Evolutionary conservation across 1,140 invertebrate genomes (phyloP).

Genomic region (Philopotamus ludificatus): DNA sequence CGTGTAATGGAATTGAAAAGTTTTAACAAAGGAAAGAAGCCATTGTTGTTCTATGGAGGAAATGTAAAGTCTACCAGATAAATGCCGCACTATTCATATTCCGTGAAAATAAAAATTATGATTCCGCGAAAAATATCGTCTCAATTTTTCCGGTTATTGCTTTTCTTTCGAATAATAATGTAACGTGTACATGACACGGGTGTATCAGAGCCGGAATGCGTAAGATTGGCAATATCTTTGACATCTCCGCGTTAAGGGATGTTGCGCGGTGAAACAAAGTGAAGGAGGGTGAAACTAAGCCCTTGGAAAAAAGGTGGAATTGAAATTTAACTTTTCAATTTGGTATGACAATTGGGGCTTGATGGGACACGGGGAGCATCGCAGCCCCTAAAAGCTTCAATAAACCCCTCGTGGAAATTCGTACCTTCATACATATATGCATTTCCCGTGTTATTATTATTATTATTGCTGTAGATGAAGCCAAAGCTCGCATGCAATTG

Average conservation of each 20-base stretch:
- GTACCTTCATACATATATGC: not conserved
- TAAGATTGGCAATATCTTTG: slow-evolving; percentile 25
- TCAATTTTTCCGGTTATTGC: too few species aligned
- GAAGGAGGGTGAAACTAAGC: slow-evolving; percentile 20
- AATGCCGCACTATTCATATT: not conserved
- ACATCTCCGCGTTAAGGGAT: slow-evolving; percentile 17
- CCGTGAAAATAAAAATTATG: too few species aligned
- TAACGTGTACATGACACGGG: too few species aligned
- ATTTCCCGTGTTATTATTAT: too few species aligned
- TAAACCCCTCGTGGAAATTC: not conserved
- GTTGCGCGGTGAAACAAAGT: slow-evolving; percentile 16
- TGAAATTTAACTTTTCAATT: slow-evolving; percentile 43
- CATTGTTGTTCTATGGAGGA: not conserved
- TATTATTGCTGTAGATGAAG: too few species aligned
- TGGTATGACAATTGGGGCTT: slow-evolving; percentile 40
- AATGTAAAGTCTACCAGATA: slow-evolving; percentile 10
- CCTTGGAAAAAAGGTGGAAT: slow-evolving; percentile 31
- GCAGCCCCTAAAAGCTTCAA: slow-evolving; percentile 18
- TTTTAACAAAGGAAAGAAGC: not conserved
- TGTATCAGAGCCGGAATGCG: not conserved
- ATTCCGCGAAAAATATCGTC: too few species aligned
- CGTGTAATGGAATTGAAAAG: slow-evolving; percentile 35
- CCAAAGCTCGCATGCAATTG: too few species aligned
- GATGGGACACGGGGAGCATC: not conserved
- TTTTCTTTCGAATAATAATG: too few species aligned